A percentile compares a stretch with the other conserved stretches of the same genome.
Evolutionary conservation across 2,113 vertebrate species (phyloP).

Genomic region (Chionis minor): DNA sequence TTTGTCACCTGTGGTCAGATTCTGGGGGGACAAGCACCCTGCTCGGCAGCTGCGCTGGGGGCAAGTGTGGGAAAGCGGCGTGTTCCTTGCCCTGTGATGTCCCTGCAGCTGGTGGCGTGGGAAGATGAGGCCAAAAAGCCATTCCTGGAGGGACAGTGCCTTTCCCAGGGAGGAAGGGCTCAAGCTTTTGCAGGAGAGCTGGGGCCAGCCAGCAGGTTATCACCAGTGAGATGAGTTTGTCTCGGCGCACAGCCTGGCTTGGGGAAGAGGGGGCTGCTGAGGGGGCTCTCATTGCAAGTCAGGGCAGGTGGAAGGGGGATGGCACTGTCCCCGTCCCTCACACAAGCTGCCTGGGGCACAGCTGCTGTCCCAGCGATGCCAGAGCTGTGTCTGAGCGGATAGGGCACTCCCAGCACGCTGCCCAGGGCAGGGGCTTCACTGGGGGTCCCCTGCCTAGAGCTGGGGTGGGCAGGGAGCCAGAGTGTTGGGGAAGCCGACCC

Average conservation of each 20-base stretch:
- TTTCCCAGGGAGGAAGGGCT: not conserved
- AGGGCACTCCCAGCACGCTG: not conserved
- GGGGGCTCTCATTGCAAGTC: rapidly evolving
- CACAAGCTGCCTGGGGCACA: not conserved
- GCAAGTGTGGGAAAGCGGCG: rapidly evolving
- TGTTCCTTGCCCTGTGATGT: not conserved
- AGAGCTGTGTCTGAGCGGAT: not conserved
- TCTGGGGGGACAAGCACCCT: too few relatives aligned
- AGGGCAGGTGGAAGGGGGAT: not conserved
- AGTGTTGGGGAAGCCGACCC: not conserved
- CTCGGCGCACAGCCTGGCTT: not conserved
- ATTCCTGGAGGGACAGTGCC: not conserved
- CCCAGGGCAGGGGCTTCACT: not conserved
- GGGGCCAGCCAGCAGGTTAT: not conserved
- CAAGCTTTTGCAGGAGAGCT: too few relatives aligned
- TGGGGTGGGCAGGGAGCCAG: too few relatives aligned
- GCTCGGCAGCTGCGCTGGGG: not conserved
- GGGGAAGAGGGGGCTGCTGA: not conserved
- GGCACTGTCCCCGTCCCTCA: not conserved
- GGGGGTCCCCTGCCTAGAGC: not conserved
- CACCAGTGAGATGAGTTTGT: not conserved
- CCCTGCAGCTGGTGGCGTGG: not conserved
- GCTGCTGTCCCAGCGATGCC: not conserved
- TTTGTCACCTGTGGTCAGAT: not conserved
- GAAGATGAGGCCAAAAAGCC: not conserved